A percentile compares a stretch with the other conserved stretches of the same genome.
Conservation (phyloP, 37 sponge, comb jelly and placozoan species). For the Ianthella basta region DNA sequence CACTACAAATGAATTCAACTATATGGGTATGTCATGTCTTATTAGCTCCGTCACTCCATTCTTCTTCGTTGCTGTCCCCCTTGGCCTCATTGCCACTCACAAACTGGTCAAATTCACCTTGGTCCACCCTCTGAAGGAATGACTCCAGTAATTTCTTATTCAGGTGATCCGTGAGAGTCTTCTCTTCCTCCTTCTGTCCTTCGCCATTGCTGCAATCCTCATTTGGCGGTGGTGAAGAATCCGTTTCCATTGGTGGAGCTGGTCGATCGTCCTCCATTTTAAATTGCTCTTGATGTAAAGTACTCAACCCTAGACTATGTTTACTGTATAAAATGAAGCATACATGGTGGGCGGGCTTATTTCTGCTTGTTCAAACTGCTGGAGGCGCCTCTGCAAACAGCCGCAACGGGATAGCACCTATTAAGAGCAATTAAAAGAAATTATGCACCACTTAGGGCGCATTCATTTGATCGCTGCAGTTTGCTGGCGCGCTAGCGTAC, state of each 20-base stretch:
- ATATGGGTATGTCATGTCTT: background rate
- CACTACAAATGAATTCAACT: background rate
- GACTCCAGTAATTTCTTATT: slow-evolving; percentile 76
- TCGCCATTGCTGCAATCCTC: background rate
- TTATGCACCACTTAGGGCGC: too few relatives aligned
- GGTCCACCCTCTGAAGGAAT: slow-evolving; percentile 63
- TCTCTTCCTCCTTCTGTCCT: slow-evolving; percentile 53
- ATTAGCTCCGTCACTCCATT: slow-evolving; percentile 19
- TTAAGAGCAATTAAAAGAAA: too few relatives aligned
- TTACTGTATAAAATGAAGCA: too few relatives aligned
- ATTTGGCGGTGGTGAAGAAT: background rate
- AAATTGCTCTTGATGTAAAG: too few relatives aligned
- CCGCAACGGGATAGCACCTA: too few relatives aligned
- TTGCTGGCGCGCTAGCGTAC: too few relatives aligned
- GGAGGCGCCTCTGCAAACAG: too few relatives aligned
- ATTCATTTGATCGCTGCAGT: too few relatives aligned
- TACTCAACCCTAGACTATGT: too few relatives aligned
- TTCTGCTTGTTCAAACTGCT: too few relatives aligned
- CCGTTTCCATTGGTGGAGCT: background rate
- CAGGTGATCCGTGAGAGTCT: slow-evolving; percentile 78
- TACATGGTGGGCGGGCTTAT: too few relatives aligned
- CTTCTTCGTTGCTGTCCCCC: slow-evolving; percentile 26
- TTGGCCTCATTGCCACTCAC: background rate
- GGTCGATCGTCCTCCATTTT: too few relatives aligned
- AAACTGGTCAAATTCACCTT: slow-evolving; percentile 31